Evolutionary conservation across 2,113 vertebrate species (phyloP), one percentile per base, ranked within the genome.

Genomic region (Eretmodus cyanostictus): DNA sequence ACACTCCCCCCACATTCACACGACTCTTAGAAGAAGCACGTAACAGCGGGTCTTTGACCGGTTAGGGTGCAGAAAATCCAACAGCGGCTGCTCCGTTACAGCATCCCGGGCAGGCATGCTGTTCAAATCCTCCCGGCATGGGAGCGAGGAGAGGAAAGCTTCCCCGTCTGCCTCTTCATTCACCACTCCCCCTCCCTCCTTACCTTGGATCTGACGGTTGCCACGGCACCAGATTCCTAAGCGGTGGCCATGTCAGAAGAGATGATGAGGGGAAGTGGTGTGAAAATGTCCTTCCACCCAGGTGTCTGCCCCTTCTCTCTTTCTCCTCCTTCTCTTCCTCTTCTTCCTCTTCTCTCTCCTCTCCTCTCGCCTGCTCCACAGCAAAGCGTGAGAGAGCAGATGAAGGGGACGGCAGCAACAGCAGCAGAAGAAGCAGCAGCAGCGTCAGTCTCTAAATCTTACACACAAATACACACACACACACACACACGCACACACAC

Each of bases 141-240:
- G 19, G 34, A 19, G 51, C 73, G 6, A 88, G 11, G n/a, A 80
- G 38, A 76, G 80, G 85, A 88, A 90, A 90, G 71, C 78, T 84
- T 81, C 47, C 82, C 73, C 19, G 66, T 54, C 79, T 81, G 5
- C 79, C 80, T 87, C 82, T 87, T 42, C 63, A 49, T 78, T 54
- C 91, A 29, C 76, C 81, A 66, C 3, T 59, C 27, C 45, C 84
- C 81, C 12, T 83, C 59, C 82, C 42, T 79, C 57, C 90, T 89
- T 82, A 93, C 94, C 93, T 94, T 81, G 14, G 89, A 84, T 90
- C 90, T 89, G 92, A 78, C 47, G 57, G 90, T 93, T 93, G 93
- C 93, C 73, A 86, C 88, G 89, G 91, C 85, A 85, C 89, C 90
- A 79, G 94, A 92, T 90, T 95, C 94, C 94, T 96, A 96, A 89